These are phyloP conservation scores for Tokudaia muenninki DNA, from an alignment of 2,797 vertebrate genomes.

Conservation along the genomic window DNA sequence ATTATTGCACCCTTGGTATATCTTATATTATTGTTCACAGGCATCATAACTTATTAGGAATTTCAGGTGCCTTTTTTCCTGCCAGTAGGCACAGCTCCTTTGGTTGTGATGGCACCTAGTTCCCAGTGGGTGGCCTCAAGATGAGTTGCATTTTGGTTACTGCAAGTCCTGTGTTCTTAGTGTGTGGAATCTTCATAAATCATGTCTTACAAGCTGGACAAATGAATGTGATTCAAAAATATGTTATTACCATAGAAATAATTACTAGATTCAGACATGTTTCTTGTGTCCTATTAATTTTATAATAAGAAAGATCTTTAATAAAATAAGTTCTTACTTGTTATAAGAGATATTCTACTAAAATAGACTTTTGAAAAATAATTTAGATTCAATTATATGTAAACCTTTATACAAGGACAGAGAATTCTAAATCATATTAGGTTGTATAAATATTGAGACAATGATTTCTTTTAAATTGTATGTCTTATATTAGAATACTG, in stretches of 20 bases:
- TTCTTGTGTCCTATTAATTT: slow-evolving; percentile 57
- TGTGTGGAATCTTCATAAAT: background rate
- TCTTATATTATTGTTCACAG: background rate
- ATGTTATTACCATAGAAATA: slow-evolving; percentile 45
- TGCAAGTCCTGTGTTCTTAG: background rate
- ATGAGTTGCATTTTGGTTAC: background rate
- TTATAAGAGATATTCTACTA: background rate
- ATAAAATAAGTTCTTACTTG: background rate
- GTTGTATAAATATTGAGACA: background rate
- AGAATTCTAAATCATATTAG: background rate
- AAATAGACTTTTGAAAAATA: background rate
- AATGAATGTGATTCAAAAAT: background rate
- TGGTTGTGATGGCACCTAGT: background rate
- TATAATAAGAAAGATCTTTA: slow-evolving; percentile 47
- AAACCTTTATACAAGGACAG: background rate
- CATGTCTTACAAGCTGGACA: background rate
- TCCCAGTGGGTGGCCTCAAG: background rate
- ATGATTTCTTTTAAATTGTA: background rate
- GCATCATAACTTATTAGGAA: background rate
- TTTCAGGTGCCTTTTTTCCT: background rate
- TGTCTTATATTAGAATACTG: background rate
- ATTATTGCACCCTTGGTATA: background rate
- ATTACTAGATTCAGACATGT: slow-evolving; percentile 44
- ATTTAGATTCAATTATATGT: background rate
- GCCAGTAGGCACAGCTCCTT: background rate